A percentile compares a stretch with the other conserved stretches of the same genome.
Evolutionary conservation across 2,888 invertebrate species (phyloP).

Genomic region (Ectobius pallidus): DNA sequence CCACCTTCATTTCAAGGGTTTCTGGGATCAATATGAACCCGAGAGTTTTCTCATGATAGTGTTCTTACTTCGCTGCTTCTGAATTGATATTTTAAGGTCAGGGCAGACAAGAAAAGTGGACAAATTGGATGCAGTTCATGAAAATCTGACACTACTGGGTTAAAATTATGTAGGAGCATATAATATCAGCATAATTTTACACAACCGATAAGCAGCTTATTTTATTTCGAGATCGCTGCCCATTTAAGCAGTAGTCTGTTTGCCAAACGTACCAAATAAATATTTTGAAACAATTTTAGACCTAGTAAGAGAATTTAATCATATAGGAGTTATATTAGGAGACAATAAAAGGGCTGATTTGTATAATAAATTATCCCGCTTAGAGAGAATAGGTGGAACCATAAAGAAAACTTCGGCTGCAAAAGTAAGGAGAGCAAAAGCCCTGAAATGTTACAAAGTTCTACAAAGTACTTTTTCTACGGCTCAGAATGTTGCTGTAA

Average conservation of each 20-base stretch:
- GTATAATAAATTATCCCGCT: too few species aligned
- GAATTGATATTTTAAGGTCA: neutral
- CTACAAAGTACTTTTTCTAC: too few species aligned
- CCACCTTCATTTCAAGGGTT: conserved; percentile 14
- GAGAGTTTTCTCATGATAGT: neutral
- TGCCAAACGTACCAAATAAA: conserved; percentile 1
- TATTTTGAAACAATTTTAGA: too few species aligned
- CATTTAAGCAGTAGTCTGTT: conserved; percentile 4
- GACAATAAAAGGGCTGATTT: too few species aligned
- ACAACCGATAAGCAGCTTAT: conserved; percentile 4
- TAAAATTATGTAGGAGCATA: neutral
- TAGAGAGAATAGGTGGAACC: too few species aligned
- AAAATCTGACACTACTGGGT: neutral
- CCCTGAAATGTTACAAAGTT: too few species aligned
- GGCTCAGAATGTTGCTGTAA: too few species aligned
- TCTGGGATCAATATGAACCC: neutral
- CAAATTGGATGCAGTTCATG: neutral
- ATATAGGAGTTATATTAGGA: too few species aligned
- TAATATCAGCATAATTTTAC: neutral
- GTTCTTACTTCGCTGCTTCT: conserved; percentile 7
- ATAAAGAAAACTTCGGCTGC: too few species aligned
- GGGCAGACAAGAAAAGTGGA: too few species aligned
- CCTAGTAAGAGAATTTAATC: too few species aligned
- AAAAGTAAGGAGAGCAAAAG: too few species aligned
- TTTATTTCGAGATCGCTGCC: neutral